phyloP scores from a whole-genome alignment of 2,113 vertebrate species.

The Arizona elegans region DNA sequence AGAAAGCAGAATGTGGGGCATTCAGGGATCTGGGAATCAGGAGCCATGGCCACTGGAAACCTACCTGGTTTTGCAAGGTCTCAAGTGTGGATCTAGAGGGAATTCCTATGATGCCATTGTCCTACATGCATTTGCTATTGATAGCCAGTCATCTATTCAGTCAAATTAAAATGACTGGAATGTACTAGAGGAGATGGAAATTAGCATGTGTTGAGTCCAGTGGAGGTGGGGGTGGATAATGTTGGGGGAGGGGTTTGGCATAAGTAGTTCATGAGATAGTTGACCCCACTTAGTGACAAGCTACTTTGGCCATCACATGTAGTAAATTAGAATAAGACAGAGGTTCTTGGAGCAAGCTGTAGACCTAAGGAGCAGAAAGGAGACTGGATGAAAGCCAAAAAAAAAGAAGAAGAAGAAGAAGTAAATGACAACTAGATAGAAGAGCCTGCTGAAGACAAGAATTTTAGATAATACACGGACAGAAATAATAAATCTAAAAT shows the following conservation, averaged over 20 bases:
- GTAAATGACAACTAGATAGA: neutral
- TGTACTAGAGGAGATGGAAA: neutral
- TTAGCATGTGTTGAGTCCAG: neutral
- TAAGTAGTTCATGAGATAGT: neutral
- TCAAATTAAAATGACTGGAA: neutral
- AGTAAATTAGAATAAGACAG: neutral
- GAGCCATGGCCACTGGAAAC: neutral
- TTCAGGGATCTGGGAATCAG: neutral
- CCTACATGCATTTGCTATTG: neutral
- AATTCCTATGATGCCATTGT: neutral
- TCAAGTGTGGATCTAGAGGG: neutral
- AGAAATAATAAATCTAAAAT: neutral
- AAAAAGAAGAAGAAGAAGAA: too few species aligned
- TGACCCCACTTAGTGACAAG: neutral
- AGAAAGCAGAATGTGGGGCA: neutral
- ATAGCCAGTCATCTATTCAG: neutral
- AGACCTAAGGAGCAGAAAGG: neutral
- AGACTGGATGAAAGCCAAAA: neutral
- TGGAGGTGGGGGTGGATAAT: neutral
- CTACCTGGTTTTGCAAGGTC: neutral
- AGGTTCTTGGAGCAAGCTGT: neutral
- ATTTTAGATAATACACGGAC: neutral
- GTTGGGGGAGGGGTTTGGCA: neutral
- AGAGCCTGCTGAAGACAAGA: neutral
- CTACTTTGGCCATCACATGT: neutral